Conservation (phyloP, 2,113 vertebrate genomes). For the Charina bottae region DNA sequence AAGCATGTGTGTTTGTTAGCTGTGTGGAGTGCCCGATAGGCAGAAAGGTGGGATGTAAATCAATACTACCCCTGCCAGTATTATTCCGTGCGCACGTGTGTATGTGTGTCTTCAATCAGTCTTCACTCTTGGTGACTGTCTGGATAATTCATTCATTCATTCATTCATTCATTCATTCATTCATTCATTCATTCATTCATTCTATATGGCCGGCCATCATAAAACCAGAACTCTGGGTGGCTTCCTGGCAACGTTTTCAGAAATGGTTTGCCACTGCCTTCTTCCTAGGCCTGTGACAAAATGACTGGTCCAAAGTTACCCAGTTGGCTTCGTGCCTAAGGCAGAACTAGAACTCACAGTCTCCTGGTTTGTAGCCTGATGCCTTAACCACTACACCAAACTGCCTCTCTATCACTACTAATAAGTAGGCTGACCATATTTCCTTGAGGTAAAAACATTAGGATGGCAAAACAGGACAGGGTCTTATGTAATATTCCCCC, state of each 20-base stretch:
- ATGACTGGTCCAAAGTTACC: background rate
- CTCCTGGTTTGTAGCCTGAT: background rate
- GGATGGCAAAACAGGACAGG: too few species aligned
- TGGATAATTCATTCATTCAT: background rate
- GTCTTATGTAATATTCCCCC: too few species aligned
- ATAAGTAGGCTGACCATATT: too few species aligned
- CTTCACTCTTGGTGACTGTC: background rate
- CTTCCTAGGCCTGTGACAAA: background rate
- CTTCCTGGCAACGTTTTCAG: background rate
- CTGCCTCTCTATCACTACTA: background rate
- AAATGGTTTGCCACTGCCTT: background rate
- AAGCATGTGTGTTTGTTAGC: background rate
- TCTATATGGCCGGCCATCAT: background rate
- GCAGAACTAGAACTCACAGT: background rate
- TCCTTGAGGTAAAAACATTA: too few species aligned
- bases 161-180: background rate
- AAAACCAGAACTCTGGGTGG: background rate
- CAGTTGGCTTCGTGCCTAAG: background rate
- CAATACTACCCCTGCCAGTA: background rate
- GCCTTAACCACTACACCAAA: background rate
- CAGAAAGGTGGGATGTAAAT: background rate
- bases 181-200: background rate
- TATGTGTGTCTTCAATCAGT: background rate
- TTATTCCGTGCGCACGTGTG: background rate
- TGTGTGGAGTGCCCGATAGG: background rate